Percentiles rank a stretch among this genome's conserved stretches.
phyloP scores from a whole-genome alignment of 2,797 vertebrate species.

The Sebastes elongatus region DNA sequence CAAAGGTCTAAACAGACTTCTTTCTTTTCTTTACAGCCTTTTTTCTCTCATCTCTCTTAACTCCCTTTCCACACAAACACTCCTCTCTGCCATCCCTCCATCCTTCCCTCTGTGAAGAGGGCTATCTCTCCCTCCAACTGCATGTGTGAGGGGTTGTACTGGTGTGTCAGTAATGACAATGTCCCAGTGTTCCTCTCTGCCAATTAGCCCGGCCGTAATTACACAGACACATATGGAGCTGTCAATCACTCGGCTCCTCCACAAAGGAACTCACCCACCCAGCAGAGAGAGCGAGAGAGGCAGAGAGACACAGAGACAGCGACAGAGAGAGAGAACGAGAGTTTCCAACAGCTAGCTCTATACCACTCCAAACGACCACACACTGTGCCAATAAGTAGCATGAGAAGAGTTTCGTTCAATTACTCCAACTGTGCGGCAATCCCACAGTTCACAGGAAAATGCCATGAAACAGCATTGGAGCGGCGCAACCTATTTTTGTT shows the following conservation, averaged over 20 bases:
- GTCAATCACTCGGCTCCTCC: conserved; percentile 80
- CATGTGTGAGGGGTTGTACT: conserved; percentile 72
- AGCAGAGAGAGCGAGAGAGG: conserved; percentile 48
- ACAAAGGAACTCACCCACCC: conserved; percentile 81
- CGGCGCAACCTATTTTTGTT: not conserved
- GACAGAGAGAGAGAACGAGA: conserved; percentile 27
- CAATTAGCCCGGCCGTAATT: conserved; percentile 85
- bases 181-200: conserved; percentile 82
- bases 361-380: conserved; percentile 50
- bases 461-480: conserved; percentile 15
- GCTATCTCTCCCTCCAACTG: conserved; percentile 73
- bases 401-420: conserved; percentile 55
- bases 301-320: conserved; percentile 20
- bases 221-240: conserved; percentile 85
- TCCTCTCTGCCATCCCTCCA: conserved; percentile 36
- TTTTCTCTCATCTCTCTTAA: conserved; percentile 24
- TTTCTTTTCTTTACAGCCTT: conserved; percentile 8
- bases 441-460: conserved; percentile 53
- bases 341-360: conserved; percentile 55
- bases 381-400: conserved; percentile 59
- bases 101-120: conserved; percentile 53
- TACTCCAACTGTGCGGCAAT: conserved; percentile 49
- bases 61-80: conserved; percentile 36
- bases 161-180: conserved; percentile 84
- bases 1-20: conserved; percentile 1